Conservation (phyloP, 2,113 vertebrate species). For the Brachirus orientalis region DNA sequence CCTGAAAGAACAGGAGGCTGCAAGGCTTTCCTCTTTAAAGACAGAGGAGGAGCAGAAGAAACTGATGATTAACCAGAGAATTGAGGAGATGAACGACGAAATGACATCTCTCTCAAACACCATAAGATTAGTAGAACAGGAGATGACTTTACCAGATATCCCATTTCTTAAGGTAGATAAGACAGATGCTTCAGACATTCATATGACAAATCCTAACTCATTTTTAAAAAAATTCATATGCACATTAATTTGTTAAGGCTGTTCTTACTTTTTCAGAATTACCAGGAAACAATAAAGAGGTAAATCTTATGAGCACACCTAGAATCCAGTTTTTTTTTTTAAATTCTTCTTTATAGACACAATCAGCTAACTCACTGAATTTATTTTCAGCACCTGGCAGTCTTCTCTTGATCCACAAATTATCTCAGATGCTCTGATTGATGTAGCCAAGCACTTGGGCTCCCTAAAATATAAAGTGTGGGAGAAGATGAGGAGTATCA, state of each 20-base stretch:
- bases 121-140: slow-evolving; percentile 74
- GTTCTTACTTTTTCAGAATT: slow-evolving; percentile 72
- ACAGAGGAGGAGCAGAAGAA: slow-evolving; percentile 76
- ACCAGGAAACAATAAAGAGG: slow-evolving; percentile 82
- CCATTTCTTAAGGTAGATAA: slow-evolving; percentile 77
- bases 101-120: slow-evolving; percentile 74
- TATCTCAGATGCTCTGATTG: slow-evolving; percentile 70
- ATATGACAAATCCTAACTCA: not conserved
- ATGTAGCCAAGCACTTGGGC: slow-evolving; percentile 81
- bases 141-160: slow-evolving; percentile 75
- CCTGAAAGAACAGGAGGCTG: slow-evolving; percentile 79
- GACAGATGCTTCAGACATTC: not conserved
- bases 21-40: slow-evolving; percentile 69
- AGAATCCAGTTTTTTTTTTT: not conserved
- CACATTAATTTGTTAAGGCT: not conserved
- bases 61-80: slow-evolving; percentile 65
- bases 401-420: slow-evolving; percentile 64
- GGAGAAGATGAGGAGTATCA: slow-evolving; percentile 81
- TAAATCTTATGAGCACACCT: slow-evolving; percentile 35
- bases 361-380: slow-evolving; percentile 2
- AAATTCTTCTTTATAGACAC: not conserved
- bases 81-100: slow-evolving; percentile 72
- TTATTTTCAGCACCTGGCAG: slow-evolving; percentile 77
- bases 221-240: not conserved
- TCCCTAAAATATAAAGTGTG: slow-evolving; percentile 81